Base-by-base conservation (phyloP, 2,113 vertebrate genomes). In the Canis aureus region DNA sequence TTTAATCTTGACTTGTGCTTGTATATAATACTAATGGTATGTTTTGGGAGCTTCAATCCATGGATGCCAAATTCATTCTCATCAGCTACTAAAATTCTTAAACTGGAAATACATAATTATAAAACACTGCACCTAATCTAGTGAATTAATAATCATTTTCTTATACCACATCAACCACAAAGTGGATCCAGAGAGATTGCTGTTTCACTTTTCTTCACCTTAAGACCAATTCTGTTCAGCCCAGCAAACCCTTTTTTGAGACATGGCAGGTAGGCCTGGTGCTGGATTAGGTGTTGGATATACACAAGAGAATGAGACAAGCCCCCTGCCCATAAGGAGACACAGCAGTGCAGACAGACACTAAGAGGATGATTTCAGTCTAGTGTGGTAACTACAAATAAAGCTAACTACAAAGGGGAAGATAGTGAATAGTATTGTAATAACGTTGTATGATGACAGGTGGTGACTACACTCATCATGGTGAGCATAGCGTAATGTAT, bases 1-100 rank as follows among this genome's bases (percentile, higher is more conserved):
- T 85, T 96, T 95, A 53, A 55, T 78, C 93, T 94, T 94, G 17
- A 76, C 60, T 76, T 3, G 20, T 67, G 71, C 53, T 94, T 67
- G 25, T 29, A 25, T 29, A 49, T 43, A 93, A 67, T 11, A 82
- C 11, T 78, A 86, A 82, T 83, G 25, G 35, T 59, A 76, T 88
- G 12, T 2, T 86, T 89, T 6, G 6, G 64, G 62, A 78, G 8
- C 43, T 82, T 87, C 7, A 27, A 5, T 67, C 15, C 7, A 13
- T 13, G 20, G 20, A 2, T 57, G 1, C 64, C 84, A 88, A 69
- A 80, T 64, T 79, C 49, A 96, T 89, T 64, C 64, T 97, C 32
- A 81, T 3, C 2, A 69, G n/a, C 22, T 51, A 55, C 64, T 49
- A 76, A 90, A 80, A 81, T 73, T 96, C 69, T 91, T 79, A 88